Base-by-base conservation (phyloP, 2,113 vertebrate genomes). In the Synchiropus splendidus region DNA sequence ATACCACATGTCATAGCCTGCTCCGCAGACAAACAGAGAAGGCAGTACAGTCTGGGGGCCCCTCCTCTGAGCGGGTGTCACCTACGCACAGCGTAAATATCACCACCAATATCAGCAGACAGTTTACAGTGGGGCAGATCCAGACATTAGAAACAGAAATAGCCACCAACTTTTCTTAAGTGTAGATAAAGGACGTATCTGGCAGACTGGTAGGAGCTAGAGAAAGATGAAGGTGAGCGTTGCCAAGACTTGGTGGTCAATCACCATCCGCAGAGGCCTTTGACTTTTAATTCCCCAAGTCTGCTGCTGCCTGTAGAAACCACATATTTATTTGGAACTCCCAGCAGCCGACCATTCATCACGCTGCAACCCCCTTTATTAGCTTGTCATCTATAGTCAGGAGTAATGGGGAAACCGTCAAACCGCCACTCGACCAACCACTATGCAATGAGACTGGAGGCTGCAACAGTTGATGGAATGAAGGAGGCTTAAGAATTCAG, bases 81-180 rank as follows among this genome's bases (percentile, higher is more conserved):
- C 65, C 62, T 48, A 59, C 64, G 42, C 67, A 52, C 78, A 81
- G 77, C 61, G 70, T 80, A 72, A 77, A 58, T 44, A 61, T 55
- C 50, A 41, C 70, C 47, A 64, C 61, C 69, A 76, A 82, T 71
- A 67, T 74, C 58, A 58, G 63, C 51, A 40, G 63, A 70, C 68
- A 67, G 70, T 8, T 75, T 72, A 70, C 45, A 66, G 63, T 16
- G 34, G 16, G 52, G 27, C 12, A 3, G 48, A 41, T 27, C 21
- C 21, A 27, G 21, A 27, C 21, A 27, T 27, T 27, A 27, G 21
- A 27, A 56, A 64, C 54, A 46, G 68, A 56, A 72, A 58, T 67
- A 45, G 32, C 18, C 16, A 3, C 18, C 16, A 14, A 27, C 10
- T 39, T 46, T 57, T 48, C 45, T 34, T 62, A 35, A 61, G n/a